These are phyloP conservation scores for Dastarcus helophoroides DNA, from an alignment of 2,888 invertebrate genomes.

Conservation along the genomic window DNA sequence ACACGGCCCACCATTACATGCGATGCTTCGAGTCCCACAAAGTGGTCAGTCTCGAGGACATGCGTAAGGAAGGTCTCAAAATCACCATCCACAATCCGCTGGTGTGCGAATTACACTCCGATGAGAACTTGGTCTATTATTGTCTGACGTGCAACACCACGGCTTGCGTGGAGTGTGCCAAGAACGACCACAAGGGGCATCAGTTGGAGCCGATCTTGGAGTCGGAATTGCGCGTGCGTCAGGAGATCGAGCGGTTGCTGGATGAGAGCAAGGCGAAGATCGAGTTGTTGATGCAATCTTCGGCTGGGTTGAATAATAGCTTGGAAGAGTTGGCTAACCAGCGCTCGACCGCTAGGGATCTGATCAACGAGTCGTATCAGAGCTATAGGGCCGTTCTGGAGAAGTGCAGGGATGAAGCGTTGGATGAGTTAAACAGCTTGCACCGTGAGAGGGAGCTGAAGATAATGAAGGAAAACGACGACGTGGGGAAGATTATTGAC, in stretches of 20 bases:
- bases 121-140: conserved; percentile 78
- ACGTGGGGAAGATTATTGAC: conserved; percentile 69
- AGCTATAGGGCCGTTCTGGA: conserved; percentile 74
- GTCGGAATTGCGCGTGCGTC: conserved; percentile 62
- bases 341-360: conserved; percentile 71
- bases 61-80: conserved; percentile 64
- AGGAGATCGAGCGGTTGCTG: conserved; percentile 64
- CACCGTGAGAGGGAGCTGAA: conserved; percentile 79
- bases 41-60: conserved; percentile 79
- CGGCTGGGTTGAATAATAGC: conserved; percentile 62
- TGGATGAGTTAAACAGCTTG: conserved; percentile 60
- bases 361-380: conserved; percentile 70
- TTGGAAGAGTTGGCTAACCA: conserved; percentile 79
- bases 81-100: conserved; percentile 82
- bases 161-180: conserved; percentile 78
- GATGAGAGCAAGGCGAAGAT: conserved; percentile 66
- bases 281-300: conserved; percentile 63
- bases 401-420: conserved; percentile 62
- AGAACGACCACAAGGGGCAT: conserved; percentile 75
- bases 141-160: conserved; percentile 80
- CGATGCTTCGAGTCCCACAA: conserved; percentile 92
- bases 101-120: conserved; percentile 68
- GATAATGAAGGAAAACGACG: conserved; percentile 77
- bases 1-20: conserved; percentile 93
- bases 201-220: conserved; percentile 72